Evolutionary conservation across 2,888 invertebrate species (phyloP), one percentile per base, ranked within the genome.

Genomic region (Meteorus colon): DNA sequence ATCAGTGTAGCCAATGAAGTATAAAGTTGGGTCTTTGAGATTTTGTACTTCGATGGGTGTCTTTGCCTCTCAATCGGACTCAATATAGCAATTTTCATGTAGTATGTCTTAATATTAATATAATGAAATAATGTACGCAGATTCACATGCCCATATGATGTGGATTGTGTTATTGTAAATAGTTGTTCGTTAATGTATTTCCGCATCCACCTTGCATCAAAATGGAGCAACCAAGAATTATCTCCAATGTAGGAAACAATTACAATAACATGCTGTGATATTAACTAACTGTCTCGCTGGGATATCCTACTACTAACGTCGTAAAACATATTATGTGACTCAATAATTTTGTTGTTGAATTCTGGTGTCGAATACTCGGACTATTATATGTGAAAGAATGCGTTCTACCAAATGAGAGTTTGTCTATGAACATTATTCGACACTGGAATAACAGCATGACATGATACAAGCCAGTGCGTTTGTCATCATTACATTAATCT

Each of bases 401-500:
- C 12, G 8, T 5, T 41, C 41, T 12, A 10, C 12, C 2, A 12
- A 41, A 48, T 34, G 24, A 12, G 19, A 51, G 55, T 60, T 34
- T 37, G 6, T 67, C 45, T 4, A 55, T 66, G 37, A 34, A 16
- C 3, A 68, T 60, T 70, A 73, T 79, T 85, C 82, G 83, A 84
- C 81, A 80, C 80, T 81, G 81, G 77, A 66, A 74, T 78, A 72
- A 80, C 72, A 73, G 78, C 69, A 78, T 45, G 78, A 75, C 31
- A 68, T 67, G 68, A 73, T 80, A 83, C 81, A 82, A 84, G 83
- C 86, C 84, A 83, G 83, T 86, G 85, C 81, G 80, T 85, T 85
- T 84, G 82, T 41, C 19, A 41, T 65, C 34, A n/a, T 19, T 84
- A 81, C 79, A 85, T 88, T 87, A 86, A 84, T 86, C 84, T 88